These are phyloP conservation scores for Onthophagus sagittarius DNA, from an alignment of 2,888 invertebrate species.

Conservation along the genomic window DNA sequence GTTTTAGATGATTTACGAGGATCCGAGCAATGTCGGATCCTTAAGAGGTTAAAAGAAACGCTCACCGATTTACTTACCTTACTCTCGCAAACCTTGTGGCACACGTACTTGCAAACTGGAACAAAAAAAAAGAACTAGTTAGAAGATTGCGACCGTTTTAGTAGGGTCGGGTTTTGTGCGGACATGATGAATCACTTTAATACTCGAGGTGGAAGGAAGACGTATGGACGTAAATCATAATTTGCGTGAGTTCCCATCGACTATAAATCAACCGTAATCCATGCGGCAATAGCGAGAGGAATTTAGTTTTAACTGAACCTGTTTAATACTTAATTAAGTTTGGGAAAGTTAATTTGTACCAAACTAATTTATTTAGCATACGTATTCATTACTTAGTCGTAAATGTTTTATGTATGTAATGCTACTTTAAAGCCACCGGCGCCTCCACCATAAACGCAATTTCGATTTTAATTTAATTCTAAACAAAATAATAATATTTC, in stretches of 20 bases:
- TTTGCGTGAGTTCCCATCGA: neutral
- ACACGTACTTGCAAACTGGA: constrained; percentile 80
- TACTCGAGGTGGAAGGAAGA: neutral
- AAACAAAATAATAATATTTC: neutral
- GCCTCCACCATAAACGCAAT: neutral
- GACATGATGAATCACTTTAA: neutral
- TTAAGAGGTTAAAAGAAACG: neutral
- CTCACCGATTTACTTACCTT: constrained; percentile 57
- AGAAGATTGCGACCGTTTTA: neutral
- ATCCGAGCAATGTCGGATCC: neutral
- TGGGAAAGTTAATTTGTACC: no score
- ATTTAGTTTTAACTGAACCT: neutral
- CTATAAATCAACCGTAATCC: neutral
- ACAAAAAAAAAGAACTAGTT: constrained; percentile 46
- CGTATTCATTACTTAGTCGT: no score
- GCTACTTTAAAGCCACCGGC: no score
- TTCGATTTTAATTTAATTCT: neutral
- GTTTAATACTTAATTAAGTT: no score
- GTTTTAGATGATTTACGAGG: neutral
- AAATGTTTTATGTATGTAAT: no score
- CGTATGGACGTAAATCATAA: neutral
- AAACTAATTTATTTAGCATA: no score
- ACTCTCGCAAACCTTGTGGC: constrained; percentile 73
- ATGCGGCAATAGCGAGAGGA: neutral
- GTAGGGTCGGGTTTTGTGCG: neutral